Base-by-base conservation (phyloP, 1,140 invertebrate genomes). In the Anastrepha obliqua region DNA sequence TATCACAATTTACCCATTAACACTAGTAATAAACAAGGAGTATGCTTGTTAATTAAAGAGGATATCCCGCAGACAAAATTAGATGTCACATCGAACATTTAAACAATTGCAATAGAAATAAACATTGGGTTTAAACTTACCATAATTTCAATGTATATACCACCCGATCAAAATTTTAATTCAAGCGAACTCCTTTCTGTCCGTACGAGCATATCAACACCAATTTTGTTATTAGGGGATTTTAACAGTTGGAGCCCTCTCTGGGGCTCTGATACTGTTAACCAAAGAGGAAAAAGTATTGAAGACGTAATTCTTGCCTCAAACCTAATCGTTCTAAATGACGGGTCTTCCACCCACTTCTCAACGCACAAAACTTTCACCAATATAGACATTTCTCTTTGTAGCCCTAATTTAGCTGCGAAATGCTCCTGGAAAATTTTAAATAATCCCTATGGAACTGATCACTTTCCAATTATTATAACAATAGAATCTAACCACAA, bases 161-260 rank as follows among this genome's bases (percentile, higher is more conserved):
- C n/a, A n/a, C n/a, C n/a, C n/a, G n/a, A n/a, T n/a, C n/a, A n/a
- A n/a, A n/a, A n/a, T n/a, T n/a, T n/a, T n/a, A n/a, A n/a, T n/a
- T n/a, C n/a, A n/a, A n/a, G n/a, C n/a, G n/a, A n/a, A n/a, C n/a
- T 86, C 9, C 20, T 44, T 64, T 44, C 39, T 86, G 39, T 64
- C n/a, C 29, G 65, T 29, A 86, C 59, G 42, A 86, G n/a, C 39
- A 64, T 9, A 39, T 29, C 8, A 64, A 59, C 58, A 64, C 60
- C 58, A 42, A 64, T 42, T 86, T 39, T 86, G 39, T 29, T 64
- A 64, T 13, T 64, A 65, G 85, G 42, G 39, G 85, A 86, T 47
- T 47, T 86, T 64, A 86, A 86, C 44, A 6, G 29, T 5, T 86
- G 85, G 85, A 86, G 85, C 15, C 42, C 85, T 47, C 60, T 86